Percentiles rank a stretch among this genome's conserved stretches.
phyloP scores from a whole-genome alignment of 2,113 vertebrate genomes.

The Hucho hucho region DNA sequence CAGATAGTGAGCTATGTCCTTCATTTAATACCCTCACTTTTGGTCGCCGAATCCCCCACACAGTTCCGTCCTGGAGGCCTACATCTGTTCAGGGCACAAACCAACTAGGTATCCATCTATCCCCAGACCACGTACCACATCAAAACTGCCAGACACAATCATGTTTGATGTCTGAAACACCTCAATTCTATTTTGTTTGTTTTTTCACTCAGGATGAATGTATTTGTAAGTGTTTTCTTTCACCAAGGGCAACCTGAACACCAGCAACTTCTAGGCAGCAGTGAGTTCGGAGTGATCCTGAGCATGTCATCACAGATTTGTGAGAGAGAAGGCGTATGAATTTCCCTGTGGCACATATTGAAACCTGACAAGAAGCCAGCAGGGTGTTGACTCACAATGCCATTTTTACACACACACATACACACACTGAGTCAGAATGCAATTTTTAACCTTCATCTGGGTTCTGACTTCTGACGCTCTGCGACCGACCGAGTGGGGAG shows the following conservation, averaged over 20 bases:
- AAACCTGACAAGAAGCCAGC: constrained; percentile 48
- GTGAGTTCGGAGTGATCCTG: constrained; percentile 56
- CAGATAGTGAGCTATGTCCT: constrained; percentile 2
- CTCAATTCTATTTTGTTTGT: constrained; percentile 55
- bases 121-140: constrained; percentile 53
- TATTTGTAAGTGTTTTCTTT: constrained; percentile 45
- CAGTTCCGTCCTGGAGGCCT: constrained; percentile 38
- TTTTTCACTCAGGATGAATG: constrained; percentile 39
- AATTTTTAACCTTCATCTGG: constrained; percentile 39
- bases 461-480: constrained; percentile 8
- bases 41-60: constrained; percentile 23
- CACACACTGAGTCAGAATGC: constrained; percentile 52
- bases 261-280: constrained; percentile 46
- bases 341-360: constrained; percentile 40
- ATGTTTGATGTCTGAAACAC: constrained; percentile 58
- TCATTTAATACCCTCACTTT: constrained; percentile 21
- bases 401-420: constrained; percentile 18
- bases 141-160: constrained; percentile 65
- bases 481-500: constrained; percentile 3
- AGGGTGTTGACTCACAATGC: constrained; percentile 57
- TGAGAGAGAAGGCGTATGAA: constrained; percentile 45
- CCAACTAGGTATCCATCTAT: constrained; percentile 50
- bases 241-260: constrained; percentile 66
- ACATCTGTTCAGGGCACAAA: constrained; percentile 39
- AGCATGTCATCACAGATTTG: constrained; percentile 59